These are phyloP conservation scores for Danio choprae DNA, from an alignment of 2,797 vertebrate species.

Conservation along the genomic window DNA sequence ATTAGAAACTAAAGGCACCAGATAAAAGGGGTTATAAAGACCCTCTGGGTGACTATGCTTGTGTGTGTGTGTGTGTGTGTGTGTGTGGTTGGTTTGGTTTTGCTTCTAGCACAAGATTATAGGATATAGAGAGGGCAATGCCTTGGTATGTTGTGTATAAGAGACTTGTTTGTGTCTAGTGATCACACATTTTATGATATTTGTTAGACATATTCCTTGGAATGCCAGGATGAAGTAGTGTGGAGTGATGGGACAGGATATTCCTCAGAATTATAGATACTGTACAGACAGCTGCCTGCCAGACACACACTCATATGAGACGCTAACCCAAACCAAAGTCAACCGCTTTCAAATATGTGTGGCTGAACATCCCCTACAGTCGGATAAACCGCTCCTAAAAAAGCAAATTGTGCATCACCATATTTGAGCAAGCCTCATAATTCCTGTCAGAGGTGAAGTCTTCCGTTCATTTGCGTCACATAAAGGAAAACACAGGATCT, in stretches of 20 bases:
- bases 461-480: neutral
- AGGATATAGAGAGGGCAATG: constrained; percentile 32
- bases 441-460: neutral
- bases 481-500: neutral
- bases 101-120: constrained; percentile 16
- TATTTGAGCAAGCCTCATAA: constrained; percentile 17
- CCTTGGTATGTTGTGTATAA: constrained; percentile 5
- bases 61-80: constrained; percentile 1
- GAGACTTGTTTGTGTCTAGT: constrained; percentile 11
- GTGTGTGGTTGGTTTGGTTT: constrained; percentile 25
- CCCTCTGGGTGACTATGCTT: constrained; percentile 31
- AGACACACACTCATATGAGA: constrained; percentile 31
- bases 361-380: neutral
- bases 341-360: constrained; percentile 26
- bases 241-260: neutral
- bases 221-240: constrained; percentile 30
- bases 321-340: constrained; percentile 34
- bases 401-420: constrained; percentile 14
- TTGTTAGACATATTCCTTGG: constrained; percentile 1
- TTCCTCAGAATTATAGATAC: constrained; percentile 29
- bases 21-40: constrained; percentile 59
- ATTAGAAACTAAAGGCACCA: constrained; percentile 62
- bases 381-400: neutral
- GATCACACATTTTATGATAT: neutral
- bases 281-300: constrained; percentile 40